Base-by-base conservation (phyloP, 2,113 vertebrate species). In the Sceloporus undulatus region DNA sequence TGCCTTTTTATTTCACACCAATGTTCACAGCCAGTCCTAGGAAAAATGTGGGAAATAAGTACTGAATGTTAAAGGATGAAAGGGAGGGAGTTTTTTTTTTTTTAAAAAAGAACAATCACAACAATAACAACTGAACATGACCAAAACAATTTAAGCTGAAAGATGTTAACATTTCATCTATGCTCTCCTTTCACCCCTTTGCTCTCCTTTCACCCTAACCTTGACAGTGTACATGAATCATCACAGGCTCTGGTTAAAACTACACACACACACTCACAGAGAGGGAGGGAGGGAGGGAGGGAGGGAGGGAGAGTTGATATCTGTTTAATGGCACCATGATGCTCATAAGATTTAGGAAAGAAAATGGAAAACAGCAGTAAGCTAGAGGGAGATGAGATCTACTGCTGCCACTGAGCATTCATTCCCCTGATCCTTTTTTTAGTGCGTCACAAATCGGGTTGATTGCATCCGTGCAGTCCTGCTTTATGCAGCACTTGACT, bases 1-100 rank as follows among this genome's bases (percentile, higher is more conserved):
- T 87, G 96, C 94, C 94, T 96, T 96, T 96, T 96, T 94, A 96
- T 96, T 97, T 97, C 97, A 97, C 97, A 97, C 97, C 96, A 96
- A 96, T 98, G 97, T 97, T 94, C 96, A 94, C 91, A 88, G 95
- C 90, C 94, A 87, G 94, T 1, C 2, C 89, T 52, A 85, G 95
- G 73, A 94, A 94, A 95, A 93, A 95, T 88, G 93, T 94, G 93
- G 95, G 94, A 89, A 91, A 90, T 1, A 92, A 86, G 79, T 92
- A 91, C 84, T 92, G 94, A 92, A 93, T 90, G 92, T 78, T 84
- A 89, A 88, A 34, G 59, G 14, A 4, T n/a, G 84, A 13, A 27
- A 2, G 0, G 38, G 18, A 7, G 9, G 18, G 91, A 80, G 66
- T 0, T 1, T 18, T 18, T 62, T 62, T 16, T 62, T 18, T 27